phyloP scores from a whole-genome alignment of 2,797 vertebrate species.

The Epinephelus coioides region DNA sequence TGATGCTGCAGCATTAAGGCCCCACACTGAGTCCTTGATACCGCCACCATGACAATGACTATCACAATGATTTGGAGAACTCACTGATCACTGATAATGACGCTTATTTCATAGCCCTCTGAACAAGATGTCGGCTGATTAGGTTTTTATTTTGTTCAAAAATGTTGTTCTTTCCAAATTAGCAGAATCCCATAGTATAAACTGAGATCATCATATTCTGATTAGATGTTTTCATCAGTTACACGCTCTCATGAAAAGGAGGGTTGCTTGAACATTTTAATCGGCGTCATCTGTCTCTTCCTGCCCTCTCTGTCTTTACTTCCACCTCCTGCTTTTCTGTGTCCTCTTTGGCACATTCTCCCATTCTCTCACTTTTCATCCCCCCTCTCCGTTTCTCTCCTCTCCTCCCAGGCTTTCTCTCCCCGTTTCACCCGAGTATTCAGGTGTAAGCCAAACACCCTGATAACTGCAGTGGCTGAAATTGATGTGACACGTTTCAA shows the following conservation, averaged over 20 bases:
- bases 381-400: background rate
- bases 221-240: conserved; percentile 17
- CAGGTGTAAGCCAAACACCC: conserved; percentile 66
- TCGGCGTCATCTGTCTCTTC: background rate
- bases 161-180: conserved; percentile 21
- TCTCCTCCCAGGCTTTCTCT: conserved; percentile 14
- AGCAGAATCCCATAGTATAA: conserved; percentile 13
- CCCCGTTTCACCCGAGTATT: conserved; percentile 27
- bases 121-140: conserved; percentile 30
- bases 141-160: conserved; percentile 37
- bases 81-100: conserved; percentile 37
- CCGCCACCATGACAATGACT: conserved; percentile 17
- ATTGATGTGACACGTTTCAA: conserved; percentile 78
- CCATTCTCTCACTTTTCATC: conserved; percentile 7
- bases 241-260: background rate
- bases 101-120: conserved; percentile 23
- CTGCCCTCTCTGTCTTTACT: background rate
- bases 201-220: conserved; percentile 25
- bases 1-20: conserved; percentile 19
- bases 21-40: conserved; percentile 34
- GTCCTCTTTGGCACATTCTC: background rate
- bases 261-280: conserved; percentile 1
- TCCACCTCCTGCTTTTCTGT: background rate
- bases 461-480: conserved; percentile 69
- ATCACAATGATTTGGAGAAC: conserved; percentile 41